Conservation (phyloP, 2,113 vertebrate genomes). For the Oryzias celebensis region DNA sequence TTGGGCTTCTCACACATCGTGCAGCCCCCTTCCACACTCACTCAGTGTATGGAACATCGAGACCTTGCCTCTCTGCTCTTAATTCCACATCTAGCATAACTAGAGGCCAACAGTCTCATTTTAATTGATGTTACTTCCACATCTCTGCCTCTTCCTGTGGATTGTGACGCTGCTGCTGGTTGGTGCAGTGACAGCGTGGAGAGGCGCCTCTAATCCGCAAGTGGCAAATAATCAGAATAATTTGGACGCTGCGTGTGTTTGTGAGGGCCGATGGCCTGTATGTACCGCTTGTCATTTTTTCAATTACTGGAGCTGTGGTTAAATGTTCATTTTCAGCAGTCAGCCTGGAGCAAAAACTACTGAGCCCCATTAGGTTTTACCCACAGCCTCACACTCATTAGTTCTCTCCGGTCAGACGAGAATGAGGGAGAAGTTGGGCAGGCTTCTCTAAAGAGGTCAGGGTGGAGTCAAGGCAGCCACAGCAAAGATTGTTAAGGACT, state of each 20-base stretch:
- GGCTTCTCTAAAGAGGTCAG: slow-evolving; percentile 69
- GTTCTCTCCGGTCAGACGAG: slow-evolving; percentile 68
- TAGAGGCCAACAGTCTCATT: slow-evolving; percentile 53
- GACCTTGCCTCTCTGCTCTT: slow-evolving; percentile 27
- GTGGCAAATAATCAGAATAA: slow-evolving; percentile 78
- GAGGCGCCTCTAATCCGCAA: slow-evolving; percentile 62
- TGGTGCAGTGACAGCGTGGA: slow-evolving; percentile 49
- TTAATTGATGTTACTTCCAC: slow-evolving; percentile 62
- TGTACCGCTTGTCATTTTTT: slow-evolving; percentile 80
- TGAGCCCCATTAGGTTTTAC: slow-evolving; percentile 77
- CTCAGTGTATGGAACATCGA: slow-evolving; percentile 24
- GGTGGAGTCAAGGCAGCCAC: slow-evolving; percentile 51
- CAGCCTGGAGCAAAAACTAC: slow-evolving; percentile 74
- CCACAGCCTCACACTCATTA: slow-evolving; percentile 77
- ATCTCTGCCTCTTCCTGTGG: slow-evolving; percentile 48
- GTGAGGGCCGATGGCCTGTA: slow-evolving; percentile 59
- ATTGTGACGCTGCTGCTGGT: slow-evolving; percentile 44
- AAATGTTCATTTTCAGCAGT: slow-evolving; percentile 80
- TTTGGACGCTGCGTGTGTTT: slow-evolving; percentile 58
- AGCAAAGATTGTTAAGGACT: slow-evolving; percentile 68
- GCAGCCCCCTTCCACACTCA: slow-evolving; percentile 27
- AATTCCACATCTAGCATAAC: slow-evolving; percentile 46
- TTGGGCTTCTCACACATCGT: slow-evolving; percentile 16
- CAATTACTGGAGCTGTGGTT: slow-evolving; percentile 79
- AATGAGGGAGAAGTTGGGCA: slow-evolving; percentile 56